Conservation (phyloP, 2,888 invertebrate genomes). For the Melieria crassipennis region DNA sequence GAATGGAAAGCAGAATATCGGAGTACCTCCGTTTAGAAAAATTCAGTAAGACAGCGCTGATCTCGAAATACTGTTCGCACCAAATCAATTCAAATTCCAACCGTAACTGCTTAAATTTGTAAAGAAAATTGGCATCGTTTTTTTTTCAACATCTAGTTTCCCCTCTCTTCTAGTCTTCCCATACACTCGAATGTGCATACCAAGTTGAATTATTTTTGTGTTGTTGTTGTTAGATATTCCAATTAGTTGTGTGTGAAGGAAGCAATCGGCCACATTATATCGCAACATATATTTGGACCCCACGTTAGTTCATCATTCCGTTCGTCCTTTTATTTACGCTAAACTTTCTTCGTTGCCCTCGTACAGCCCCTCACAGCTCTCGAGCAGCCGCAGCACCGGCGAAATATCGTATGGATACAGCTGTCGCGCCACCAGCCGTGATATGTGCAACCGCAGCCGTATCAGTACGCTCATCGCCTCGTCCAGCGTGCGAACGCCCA, state of each 20-base stretch:
- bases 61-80: too few relatives aligned
- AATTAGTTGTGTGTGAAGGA: not conserved
- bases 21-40: too few relatives aligned
- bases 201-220: too few relatives aligned
- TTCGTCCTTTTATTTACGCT: conserved; percentile 53
- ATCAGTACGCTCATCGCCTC: conserved; percentile 87
- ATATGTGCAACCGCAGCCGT: conserved; percentile 81
- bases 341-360: conserved; percentile 81
- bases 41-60: too few relatives aligned
- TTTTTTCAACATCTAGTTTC: too few relatives aligned
- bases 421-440: conserved; percentile 82
- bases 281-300: not conserved
- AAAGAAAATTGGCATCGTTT: too few relatives aligned
- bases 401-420: conserved; percentile 91
- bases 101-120: too few relatives aligned
- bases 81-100: too few relatives aligned
- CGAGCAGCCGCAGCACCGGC: conserved; percentile 83
- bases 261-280: conserved; percentile 1
- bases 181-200: too few relatives aligned
- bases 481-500: conserved; percentile 71
- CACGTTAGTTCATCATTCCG: not conserved
- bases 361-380: conserved; percentile 85
- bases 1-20: too few relatives aligned
- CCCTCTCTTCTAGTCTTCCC: too few relatives aligned
- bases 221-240: too few relatives aligned